These are phyloP conservation scores for Cinara cedri DNA, from an alignment of 2,888 invertebrate species.

Conservation along the genomic window DNA sequence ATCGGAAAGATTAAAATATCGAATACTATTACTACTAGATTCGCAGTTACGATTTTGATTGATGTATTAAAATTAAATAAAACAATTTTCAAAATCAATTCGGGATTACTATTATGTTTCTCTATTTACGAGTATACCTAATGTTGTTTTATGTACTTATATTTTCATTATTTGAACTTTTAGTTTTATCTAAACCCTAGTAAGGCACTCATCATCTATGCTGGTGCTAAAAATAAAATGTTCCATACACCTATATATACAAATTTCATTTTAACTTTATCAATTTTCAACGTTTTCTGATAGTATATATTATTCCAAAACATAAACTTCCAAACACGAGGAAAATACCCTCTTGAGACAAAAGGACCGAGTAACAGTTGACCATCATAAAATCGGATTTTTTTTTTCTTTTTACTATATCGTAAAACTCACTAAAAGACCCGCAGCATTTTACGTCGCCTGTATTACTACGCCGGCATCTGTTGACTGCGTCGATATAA, in stretches of 20 bases:
- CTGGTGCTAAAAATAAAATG: no score
- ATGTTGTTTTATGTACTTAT: no score
- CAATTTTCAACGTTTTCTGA: constrained; percentile 12
- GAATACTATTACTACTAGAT: no score
- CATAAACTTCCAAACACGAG: not conserved
- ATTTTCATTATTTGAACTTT: no score
- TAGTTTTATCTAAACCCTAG: no score
- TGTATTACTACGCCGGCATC: constrained; percentile 47
- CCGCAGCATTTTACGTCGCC: constrained; percentile 46
- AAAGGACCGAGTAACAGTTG: constrained; percentile 45
- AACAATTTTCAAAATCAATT: no score
- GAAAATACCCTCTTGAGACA: constrained; percentile 41
- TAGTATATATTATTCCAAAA: constrained; percentile 5
- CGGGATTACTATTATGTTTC: no score
- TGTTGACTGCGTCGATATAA: constrained; percentile 53
- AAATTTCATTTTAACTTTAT: constrained; percentile 42
- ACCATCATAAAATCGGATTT: constrained; percentile 50
- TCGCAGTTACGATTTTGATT: no score
- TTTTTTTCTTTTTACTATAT: constrained; percentile 21
- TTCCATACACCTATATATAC: not conserved
- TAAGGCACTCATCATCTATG: no score
- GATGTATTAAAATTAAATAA: no score
- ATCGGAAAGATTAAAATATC: no score
- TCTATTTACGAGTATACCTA: no score
- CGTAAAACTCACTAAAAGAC: constrained; percentile 53